These are phyloP conservation scores for Babyrousa celebensis DNA, from an alignment of 2,797 vertebrate species.

Conservation along the genomic window DNA sequence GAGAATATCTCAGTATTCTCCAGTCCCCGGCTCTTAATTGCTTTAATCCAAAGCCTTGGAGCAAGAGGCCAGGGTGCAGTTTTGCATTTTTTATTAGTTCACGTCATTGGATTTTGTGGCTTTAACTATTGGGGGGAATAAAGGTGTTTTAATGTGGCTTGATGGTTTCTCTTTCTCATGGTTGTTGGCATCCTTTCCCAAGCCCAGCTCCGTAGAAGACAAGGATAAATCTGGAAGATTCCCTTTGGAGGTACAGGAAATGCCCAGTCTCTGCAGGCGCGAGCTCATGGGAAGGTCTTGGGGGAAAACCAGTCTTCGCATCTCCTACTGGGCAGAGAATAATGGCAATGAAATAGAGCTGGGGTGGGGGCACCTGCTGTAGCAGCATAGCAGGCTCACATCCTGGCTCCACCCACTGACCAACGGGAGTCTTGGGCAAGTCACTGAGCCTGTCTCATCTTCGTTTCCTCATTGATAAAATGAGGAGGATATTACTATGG, in stretches of 20 bases:
- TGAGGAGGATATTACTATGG: background rate
- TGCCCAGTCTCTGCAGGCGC: conserved; percentile 73
- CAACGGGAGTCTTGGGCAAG: rapidly evolving
- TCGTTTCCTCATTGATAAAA: background rate
- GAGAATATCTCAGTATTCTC: background rate
- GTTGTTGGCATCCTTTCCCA: background rate
- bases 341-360: background rate
- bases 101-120: conserved; percentile 68
- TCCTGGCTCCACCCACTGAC: rapidly evolving
- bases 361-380: background rate
- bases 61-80: background rate
- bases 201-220: conserved; percentile 63
- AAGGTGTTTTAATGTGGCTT: conserved; percentile 62
- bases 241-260: background rate
- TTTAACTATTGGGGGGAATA: conserved; percentile 82
- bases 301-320: conserved; percentile 79
- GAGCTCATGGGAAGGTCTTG: conserved; percentile 78
- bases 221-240: conserved; percentile 75
- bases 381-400: background rate
- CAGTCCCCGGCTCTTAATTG: background rate
- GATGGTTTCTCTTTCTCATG: conserved; percentile 59
- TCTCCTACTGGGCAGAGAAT: conserved; percentile 76
- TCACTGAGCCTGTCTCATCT: background rate
- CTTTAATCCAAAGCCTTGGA: background rate
- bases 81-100: conserved; percentile 68